These are phyloP conservation scores for Thalassaphorura encarpata DNA, from an alignment of 1,140 invertebrate species.

Conservation along the genomic window DNA sequence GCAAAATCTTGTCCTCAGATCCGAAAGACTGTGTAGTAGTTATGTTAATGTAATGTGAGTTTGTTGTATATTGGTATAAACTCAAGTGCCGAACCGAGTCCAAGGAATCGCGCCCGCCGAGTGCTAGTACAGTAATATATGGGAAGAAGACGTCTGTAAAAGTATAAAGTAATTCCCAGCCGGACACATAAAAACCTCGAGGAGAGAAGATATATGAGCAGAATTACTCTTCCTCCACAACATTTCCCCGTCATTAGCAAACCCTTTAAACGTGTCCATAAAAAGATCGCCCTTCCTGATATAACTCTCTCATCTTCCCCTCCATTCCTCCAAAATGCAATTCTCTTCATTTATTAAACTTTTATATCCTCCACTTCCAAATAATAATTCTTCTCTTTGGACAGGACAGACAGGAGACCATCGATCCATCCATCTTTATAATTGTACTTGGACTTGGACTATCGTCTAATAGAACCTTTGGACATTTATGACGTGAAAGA, in stretches of 20 bases:
- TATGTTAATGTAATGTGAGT: too few species aligned
- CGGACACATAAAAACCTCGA: background rate
- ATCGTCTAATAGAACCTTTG: background rate
- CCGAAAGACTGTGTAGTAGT: too few species aligned
- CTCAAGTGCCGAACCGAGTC: too few species aligned
- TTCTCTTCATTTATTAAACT: background rate
- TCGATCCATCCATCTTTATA: background rate
- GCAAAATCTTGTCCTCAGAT: too few species aligned
- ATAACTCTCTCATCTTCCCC: background rate
- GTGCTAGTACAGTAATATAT: too few species aligned
- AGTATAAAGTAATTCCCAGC: background rate
- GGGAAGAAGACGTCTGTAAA: background rate
- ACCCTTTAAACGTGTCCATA: slow-evolving; percentile 1
- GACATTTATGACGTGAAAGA: background rate
- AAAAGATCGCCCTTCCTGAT: background rate
- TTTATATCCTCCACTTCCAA: background rate
- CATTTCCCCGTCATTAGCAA: background rate
- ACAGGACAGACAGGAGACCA: background rate
- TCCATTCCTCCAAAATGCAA: background rate
- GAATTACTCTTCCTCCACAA: background rate
- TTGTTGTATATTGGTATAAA: too few species aligned
- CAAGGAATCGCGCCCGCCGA: too few species aligned
- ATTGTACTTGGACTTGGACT: background rate
- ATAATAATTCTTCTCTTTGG: too few species aligned
- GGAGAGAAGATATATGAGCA: background rate